Evolutionary conservation across 2,888 invertebrate species (phyloP).

Genomic region (Ypsolopha sequella): DNA sequence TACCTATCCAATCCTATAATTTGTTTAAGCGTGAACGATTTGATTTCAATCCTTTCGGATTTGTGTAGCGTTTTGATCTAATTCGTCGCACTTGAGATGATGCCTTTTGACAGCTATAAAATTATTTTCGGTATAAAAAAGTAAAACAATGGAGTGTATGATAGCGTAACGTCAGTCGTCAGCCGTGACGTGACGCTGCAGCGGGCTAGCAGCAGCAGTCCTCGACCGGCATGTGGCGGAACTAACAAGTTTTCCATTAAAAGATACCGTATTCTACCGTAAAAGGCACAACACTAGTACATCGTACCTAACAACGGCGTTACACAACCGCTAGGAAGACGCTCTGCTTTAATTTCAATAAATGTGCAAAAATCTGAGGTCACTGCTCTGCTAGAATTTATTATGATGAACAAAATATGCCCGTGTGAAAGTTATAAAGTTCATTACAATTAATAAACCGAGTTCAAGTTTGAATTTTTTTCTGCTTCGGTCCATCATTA

Average conservation of each 20-base stretch:
- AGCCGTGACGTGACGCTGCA: conserved; percentile 5
- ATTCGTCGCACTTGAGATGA: no score
- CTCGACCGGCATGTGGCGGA: conserved; percentile 45
- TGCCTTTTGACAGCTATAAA: no score
- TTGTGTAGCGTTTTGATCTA: no score
- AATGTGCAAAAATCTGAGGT: not conserved
- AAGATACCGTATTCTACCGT: conserved; percentile 45
- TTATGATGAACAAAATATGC: conserved; percentile 1
- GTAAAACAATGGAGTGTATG: no score
- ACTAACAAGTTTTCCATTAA: conserved; percentile 48
- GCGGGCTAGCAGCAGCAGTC: no score
- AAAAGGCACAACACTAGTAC: conserved; percentile 19
- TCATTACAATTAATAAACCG: conserved; percentile 14
- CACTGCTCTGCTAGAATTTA: not conserved
- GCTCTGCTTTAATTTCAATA: no score
- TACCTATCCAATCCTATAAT: no score
- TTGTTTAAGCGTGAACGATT: no score
- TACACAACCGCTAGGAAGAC: conserved; percentile 18
- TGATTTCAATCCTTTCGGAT: no score
- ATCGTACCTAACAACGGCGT: conserved; percentile 15
- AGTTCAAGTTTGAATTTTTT: conserved; percentile 13
- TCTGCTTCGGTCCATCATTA: not conserved
- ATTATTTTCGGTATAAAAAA: no score
- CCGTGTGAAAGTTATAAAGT: conserved; percentile 22
- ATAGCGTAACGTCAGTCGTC: conserved; percentile 6